Evolutionary conservation across 1,140 invertebrate species (phyloP).

Genomic region (Wiebesia pumilae): DNA sequence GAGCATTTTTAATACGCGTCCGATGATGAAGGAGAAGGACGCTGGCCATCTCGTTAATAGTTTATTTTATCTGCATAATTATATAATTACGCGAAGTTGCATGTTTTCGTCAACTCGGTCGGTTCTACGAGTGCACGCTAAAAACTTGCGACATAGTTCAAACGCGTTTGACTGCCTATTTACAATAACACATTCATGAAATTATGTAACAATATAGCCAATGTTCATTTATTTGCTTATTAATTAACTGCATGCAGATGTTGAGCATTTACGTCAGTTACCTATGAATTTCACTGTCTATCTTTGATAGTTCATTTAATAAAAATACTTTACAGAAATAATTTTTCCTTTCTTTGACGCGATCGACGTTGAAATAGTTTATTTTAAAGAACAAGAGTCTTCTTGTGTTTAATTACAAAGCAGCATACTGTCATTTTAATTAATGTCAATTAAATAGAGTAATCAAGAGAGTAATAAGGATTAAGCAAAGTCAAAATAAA

Average conservation of each 20-base stretch:
- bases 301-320: too few relatives aligned
- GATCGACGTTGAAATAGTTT: too few relatives aligned
- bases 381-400: too few relatives aligned
- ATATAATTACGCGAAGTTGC: conserved; percentile 13
- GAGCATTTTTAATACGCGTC: background rate
- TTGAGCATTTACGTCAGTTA: background rate
- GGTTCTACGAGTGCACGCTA: background rate
- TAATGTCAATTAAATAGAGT: too few relatives aligned
- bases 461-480: too few relatives aligned
- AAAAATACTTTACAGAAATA: too few relatives aligned
- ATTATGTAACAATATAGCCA: background rate
- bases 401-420: too few relatives aligned
- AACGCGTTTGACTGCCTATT: background rate
- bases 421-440: too few relatives aligned
- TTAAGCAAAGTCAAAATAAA: too few relatives aligned
- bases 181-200: background rate
- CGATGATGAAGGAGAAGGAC: background rate
- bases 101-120: background rate
- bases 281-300: too few relatives aligned
- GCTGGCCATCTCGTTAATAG: background rate
- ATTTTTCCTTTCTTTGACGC: too few relatives aligned
- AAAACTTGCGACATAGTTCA: conserved; percentile 24
- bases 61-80: conserved; percentile 39
- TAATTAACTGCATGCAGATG: background rate
- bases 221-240: background rate